phyloP scores from a whole-genome alignment of 2,888 invertebrate species.

The Monoplex corrugatus region DNA sequence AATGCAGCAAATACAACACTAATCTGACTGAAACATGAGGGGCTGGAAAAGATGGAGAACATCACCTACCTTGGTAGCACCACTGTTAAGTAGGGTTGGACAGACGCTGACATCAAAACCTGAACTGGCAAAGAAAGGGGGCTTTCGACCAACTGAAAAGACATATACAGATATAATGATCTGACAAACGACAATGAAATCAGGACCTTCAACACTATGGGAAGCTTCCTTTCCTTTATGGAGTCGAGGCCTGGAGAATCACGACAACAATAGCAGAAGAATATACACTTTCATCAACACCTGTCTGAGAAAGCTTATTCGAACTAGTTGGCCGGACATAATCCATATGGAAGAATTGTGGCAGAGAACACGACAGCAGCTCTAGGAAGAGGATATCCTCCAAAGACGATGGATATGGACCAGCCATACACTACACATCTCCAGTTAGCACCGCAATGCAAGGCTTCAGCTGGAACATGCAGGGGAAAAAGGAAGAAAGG shows the following conservation, averaged over 20 bases:
- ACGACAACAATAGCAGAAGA: not conserved
- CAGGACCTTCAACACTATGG: not conserved
- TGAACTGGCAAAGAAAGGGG: not conserved
- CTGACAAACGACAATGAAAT: not conserved
- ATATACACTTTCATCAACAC: slow-evolving; percentile 11
- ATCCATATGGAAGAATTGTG: not conserved
- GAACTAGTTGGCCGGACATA: not conserved
- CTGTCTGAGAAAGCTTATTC: not conserved
- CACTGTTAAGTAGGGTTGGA: not conserved
- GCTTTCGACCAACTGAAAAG: not conserved
- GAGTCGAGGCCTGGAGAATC: not conserved
- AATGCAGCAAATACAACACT: not conserved
- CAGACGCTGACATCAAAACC: not conserved
- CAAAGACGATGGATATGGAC: not conserved
- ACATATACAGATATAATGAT: not conserved
- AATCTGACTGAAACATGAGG: not conserved
- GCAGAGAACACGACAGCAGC: not conserved
- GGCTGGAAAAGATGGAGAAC: not conserved
- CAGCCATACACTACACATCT: not conserved
- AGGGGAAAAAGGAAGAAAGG: not conserved
- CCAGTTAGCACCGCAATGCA: not conserved
- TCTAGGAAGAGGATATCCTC: not conserved
- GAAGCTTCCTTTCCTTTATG: not conserved
- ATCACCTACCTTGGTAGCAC: not conserved
- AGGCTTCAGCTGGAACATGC: not conserved